These are phyloP conservation scores for Calliopsis andreniformis DNA, from an alignment of 1,140 invertebrate genomes.

Conservation along the genomic window DNA sequence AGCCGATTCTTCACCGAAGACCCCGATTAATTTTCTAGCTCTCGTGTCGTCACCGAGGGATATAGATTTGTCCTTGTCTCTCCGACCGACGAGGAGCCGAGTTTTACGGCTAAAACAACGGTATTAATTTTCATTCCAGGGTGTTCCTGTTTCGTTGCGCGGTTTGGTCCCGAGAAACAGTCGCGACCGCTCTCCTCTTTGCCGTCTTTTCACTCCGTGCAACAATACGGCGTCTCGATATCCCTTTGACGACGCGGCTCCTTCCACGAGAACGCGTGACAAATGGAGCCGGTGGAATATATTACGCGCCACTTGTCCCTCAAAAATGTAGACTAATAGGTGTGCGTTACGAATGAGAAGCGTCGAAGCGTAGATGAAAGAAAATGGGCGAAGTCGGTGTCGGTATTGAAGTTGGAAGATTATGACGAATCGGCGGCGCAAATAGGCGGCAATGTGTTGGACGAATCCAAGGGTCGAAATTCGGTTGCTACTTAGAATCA, in stretches of 20 bases:
- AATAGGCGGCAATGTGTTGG: conserved; percentile 20
- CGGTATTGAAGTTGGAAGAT: conserved; percentile 47
- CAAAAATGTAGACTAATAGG: conserved; percentile 63
- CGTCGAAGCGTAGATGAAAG: conserved; percentile 34
- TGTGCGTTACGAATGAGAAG: conserved; percentile 49
- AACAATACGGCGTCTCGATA: conserved; percentile 48
- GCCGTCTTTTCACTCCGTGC: conserved; percentile 41
- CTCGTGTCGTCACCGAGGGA: neutral
- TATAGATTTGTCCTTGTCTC: too few species aligned
- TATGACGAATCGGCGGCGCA: conserved; percentile 36
- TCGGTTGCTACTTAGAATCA: neutral
- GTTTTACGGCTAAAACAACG: conserved; percentile 4
- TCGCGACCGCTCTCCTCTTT: neutral
- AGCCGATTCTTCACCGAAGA: neutral
- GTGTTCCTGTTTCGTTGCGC: conserved; percentile 9
- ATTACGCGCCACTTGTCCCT: conserved; percentile 58
- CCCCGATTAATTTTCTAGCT: conserved; percentile 7
- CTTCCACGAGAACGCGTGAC: conserved; percentile 44
- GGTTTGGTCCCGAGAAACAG: neutral
- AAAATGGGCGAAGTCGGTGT: conserved; percentile 28
- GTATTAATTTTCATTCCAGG: conserved; percentile 31
- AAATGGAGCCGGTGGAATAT: conserved; percentile 59
- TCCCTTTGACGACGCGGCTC: conserved; percentile 47
- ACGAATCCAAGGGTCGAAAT: neutral
- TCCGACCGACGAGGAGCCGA: too few species aligned